phyloP scores from a whole-genome alignment of 23 tunicate species.

The Aplidium turbinatum region DNA sequence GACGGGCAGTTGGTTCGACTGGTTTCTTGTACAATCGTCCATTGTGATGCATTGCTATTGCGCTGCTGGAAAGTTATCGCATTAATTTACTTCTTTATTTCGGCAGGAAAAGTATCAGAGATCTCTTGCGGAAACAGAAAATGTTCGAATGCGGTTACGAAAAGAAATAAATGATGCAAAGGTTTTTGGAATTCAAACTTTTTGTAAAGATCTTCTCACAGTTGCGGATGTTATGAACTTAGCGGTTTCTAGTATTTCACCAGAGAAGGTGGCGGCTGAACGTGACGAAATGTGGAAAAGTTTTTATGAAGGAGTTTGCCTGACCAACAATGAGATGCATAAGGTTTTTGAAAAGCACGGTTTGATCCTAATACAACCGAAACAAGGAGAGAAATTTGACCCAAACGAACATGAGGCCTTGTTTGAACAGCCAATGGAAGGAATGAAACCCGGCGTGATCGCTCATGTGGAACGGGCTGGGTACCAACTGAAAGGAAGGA shows the following conservation, averaged over 20 bases:
- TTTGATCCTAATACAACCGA: slow-evolving; percentile 38
- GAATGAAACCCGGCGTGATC: slow-evolving; percentile 57
- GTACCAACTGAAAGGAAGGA: slow-evolving; percentile 73
- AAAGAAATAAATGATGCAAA: slow-evolving; percentile 78
- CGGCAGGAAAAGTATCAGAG: slow-evolving; percentile 80
- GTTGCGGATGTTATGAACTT: slow-evolving; percentile 78
- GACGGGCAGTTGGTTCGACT: no score
- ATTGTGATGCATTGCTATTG: no score
- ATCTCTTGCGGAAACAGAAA: slow-evolving; percentile 90
- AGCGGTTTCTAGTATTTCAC: slow-evolving; percentile 69
- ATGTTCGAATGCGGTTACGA: slow-evolving; percentile 72
- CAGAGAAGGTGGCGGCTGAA: slow-evolving; percentile 27
- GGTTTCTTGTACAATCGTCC: no score
- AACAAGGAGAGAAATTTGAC: slow-evolving; percentile 84
- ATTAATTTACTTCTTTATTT: not conserved
- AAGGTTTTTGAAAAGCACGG: slow-evolving; percentile 88
- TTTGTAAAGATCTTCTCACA: slow-evolving; percentile 88
- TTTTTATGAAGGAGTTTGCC: slow-evolving; percentile 74
- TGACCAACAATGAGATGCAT: slow-evolving; percentile 80
- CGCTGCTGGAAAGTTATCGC: not conserved
- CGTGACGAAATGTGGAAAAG: slow-evolving; percentile 51
- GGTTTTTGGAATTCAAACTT: slow-evolving; percentile 73
- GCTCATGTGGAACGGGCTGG: slow-evolving; percentile 80
- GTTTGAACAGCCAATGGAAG: slow-evolving; percentile 70
- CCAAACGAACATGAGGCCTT: slow-evolving; percentile 90